Conservation (phyloP, 2,797 vertebrate genomes). For the Gadopsis bispinosus region DNA sequence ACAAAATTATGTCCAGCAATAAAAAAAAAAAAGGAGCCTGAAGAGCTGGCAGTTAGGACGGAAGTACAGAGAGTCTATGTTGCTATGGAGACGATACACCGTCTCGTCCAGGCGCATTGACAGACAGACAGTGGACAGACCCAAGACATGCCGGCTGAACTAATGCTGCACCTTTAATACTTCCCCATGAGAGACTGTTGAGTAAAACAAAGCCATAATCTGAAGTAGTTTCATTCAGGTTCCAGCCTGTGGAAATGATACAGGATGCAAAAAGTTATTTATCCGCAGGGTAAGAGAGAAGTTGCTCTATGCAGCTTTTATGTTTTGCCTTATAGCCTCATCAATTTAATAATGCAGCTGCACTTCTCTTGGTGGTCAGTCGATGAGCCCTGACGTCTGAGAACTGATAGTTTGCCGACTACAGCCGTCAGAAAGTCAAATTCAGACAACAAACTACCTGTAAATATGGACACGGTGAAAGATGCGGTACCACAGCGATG, state of each 20-base stretch:
- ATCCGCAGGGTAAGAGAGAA: background rate
- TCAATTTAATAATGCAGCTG: background rate
- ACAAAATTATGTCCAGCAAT: no score
- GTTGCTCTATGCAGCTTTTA: background rate
- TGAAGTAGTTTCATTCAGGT: background rate
- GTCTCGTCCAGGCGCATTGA: no score
- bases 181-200: background rate
- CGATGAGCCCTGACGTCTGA: background rate
- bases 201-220: background rate
- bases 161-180: conserved; percentile 26
- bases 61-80: no score
- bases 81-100: no score
- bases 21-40: no score
- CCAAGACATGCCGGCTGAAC: conserved; percentile 12
- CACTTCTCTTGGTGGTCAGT: no score
- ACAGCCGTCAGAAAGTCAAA: background rate
- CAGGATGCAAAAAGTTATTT: background rate
- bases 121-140: conserved; percentile 3
- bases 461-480: background rate
- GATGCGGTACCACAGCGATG: no score
- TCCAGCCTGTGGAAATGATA: background rate
- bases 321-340: background rate
- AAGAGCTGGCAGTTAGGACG: no score
- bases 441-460: background rate
- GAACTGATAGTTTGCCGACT: background rate